phyloP scores from a whole-genome alignment of 2,888 invertebrate species.

The Brachylomia viminalis region DNA sequence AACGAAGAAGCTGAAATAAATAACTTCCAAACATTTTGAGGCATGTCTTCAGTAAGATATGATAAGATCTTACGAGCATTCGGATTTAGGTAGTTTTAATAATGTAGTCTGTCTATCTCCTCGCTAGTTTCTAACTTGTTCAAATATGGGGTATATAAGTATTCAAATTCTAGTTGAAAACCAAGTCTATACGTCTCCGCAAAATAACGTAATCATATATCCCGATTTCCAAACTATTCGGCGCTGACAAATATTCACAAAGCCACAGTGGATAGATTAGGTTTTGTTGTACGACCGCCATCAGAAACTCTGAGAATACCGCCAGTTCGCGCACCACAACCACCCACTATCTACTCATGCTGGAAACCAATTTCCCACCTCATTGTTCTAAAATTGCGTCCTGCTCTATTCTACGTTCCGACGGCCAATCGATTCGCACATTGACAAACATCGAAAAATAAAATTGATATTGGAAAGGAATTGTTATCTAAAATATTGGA shows the following conservation, averaged over 20 bases:
- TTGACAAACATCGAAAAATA: constrained; percentile 77
- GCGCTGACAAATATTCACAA: constrained; percentile 55
- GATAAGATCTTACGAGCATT: constrained; percentile 6
- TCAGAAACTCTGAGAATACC: constrained; percentile 47
- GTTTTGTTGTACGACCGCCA: constrained; percentile 55
- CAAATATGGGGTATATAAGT: neutral
- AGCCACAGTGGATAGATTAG: constrained; percentile 58
- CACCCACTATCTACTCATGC: constrained; percentile 67
- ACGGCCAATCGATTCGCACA: constrained; percentile 74
- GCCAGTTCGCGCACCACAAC: constrained; percentile 57
- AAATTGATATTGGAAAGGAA: constrained; percentile 67
- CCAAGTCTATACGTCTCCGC: neutral
- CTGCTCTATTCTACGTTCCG: constrained; percentile 71
- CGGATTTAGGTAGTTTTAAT: neutral
- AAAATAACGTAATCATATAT: constrained; percentile 25
- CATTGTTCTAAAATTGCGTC: constrained; percentile 86
- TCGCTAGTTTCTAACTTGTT: constrained; percentile 1
- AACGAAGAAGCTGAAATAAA: neutral
- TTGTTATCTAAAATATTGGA: constrained; percentile 49
- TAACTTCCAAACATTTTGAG: constrained; percentile 13
- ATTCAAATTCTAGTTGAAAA: constrained; percentile 6
- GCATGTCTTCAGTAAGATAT: constrained; percentile 4
- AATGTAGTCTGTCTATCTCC: neutral
- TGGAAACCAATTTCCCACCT: constrained; percentile 84
- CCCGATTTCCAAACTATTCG: constrained; percentile 36